Base-by-base conservation (phyloP, 2,888 invertebrate species). In the Elgonia sp. region DNA sequence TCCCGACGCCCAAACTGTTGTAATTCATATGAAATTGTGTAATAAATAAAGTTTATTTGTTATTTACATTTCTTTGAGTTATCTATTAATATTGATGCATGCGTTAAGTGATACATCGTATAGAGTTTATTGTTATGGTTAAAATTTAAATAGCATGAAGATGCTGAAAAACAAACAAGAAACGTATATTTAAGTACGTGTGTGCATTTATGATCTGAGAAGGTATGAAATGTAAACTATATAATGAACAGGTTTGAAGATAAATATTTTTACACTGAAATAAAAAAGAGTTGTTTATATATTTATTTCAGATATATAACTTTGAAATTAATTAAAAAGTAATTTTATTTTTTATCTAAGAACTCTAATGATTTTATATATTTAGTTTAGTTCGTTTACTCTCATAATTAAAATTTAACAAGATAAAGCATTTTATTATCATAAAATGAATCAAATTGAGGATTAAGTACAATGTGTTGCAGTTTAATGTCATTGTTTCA, bases 31-130 rank as follows among this genome's bases (percentile, higher is more conserved):
- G 72, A 60, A 72, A 77, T 55, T 57, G 42, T 70, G 40, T 63
- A 72, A 77, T 70, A 50, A 76, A 84, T 70, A 75, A 46, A 16
- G 60, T 75, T 75, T 65, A 67, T 29, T 73, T 55, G 60, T 67
- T 75, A 50, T 73, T 82, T 39, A 42, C 73, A 73, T 82, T 62
- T 50, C 81, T 50, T 53, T 12, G 37, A 72, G 65, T 73, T 29
- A 55, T 18, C 20, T 20, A 57, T 57, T 57, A 20, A 57, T 20
- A 29, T 69, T 57, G 69, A 37, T 55, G 55, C 29, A 46, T 14
- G 10, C 29, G 60, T n/a, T 20, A 69, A 60, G 55, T 67, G 60
- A 69, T 69, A 79, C 69, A 69, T 79, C 37, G 60, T 69, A 69
- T 55, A 69, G 40, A 46, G 42, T 42, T 37, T n/a, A 63, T 50